phyloP scores from a whole-genome alignment of 92 coral and sea anemone genomes.

The Palythoa grandis region DNA sequence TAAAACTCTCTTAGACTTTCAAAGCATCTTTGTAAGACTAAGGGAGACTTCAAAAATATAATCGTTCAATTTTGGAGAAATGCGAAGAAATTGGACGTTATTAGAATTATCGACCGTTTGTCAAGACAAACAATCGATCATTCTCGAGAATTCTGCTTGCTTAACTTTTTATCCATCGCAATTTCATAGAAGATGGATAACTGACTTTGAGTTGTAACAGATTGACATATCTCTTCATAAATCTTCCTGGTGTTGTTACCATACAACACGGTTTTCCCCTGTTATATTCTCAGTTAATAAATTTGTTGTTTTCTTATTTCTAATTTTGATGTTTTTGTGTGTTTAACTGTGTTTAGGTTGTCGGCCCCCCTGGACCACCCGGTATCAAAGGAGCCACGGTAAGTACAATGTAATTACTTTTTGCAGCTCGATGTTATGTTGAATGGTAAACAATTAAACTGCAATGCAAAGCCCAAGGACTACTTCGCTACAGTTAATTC shows the following conservation, averaged over 20 bases:
- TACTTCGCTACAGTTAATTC: too few relatives aligned
- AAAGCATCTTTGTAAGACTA: conserved; percentile 14
- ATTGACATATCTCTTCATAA: not conserved
- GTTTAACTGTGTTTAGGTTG: conserved; percentile 12
- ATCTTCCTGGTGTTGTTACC: not conserved
- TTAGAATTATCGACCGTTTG: conserved; percentile 22
- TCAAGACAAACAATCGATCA: not conserved
- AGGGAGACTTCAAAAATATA: not conserved
- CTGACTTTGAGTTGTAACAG: not conserved
- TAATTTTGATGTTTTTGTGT: not conserved
- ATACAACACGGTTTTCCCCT: not conserved
- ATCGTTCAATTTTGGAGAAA: conserved; percentile 29
- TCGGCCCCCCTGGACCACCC: conserved; percentile 19
- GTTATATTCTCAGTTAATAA: not conserved
- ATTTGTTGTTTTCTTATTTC: not conserved
- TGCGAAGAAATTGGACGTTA: conserved; percentile 18
- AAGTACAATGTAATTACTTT: not conserved
- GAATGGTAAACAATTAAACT: too few relatives aligned
- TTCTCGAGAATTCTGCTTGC: conserved; percentile 49
- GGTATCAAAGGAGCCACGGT: conserved; percentile 2
- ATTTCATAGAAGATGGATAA: not conserved
- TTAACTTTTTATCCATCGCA: conserved; percentile 16
- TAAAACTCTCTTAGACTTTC: not conserved
- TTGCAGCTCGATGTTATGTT: too few relatives aligned
- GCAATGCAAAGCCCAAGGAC: too few relatives aligned